phyloP scores from a whole-genome alignment of 2,797 vertebrate genomes.

The Spheniscus humboldti region DNA sequence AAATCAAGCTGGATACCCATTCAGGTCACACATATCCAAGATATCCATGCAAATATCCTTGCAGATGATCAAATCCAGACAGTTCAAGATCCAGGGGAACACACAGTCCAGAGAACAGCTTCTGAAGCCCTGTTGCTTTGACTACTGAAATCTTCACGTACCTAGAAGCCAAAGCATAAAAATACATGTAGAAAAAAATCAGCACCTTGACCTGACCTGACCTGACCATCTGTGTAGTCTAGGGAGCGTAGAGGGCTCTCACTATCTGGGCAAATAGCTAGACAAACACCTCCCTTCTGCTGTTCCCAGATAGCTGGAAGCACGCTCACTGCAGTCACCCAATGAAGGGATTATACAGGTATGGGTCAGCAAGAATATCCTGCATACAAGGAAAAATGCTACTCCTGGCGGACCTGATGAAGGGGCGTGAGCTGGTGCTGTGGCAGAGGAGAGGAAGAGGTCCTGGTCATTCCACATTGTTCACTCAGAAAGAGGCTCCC shows the following conservation, averaged over 20 bases:
- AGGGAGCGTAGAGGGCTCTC: background rate
- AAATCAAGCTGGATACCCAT: background rate
- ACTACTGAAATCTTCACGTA: background rate
- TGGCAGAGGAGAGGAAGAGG: background rate
- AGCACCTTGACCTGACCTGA: background rate
- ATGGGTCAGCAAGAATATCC: background rate
- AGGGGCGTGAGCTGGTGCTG: accelerated
- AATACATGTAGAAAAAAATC: background rate
- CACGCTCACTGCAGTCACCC: background rate
- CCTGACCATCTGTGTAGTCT: background rate
- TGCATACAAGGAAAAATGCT: accelerated
- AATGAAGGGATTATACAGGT: background rate
- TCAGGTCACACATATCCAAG: background rate
- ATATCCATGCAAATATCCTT: background rate
- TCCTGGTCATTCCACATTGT: background rate
- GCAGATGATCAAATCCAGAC: background rate
- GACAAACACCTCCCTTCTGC: background rate
- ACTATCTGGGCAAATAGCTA: background rate
- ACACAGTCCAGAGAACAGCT: background rate
- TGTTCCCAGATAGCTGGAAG: background rate
- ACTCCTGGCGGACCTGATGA: background rate
- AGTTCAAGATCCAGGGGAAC: background rate
- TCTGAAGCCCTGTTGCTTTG: background rate
- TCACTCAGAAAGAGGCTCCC: background rate
- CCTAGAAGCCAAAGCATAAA: background rate